Base-by-base conservation (phyloP, 2,113 vertebrate genomes). In the Turdus rufiventris region DNA sequence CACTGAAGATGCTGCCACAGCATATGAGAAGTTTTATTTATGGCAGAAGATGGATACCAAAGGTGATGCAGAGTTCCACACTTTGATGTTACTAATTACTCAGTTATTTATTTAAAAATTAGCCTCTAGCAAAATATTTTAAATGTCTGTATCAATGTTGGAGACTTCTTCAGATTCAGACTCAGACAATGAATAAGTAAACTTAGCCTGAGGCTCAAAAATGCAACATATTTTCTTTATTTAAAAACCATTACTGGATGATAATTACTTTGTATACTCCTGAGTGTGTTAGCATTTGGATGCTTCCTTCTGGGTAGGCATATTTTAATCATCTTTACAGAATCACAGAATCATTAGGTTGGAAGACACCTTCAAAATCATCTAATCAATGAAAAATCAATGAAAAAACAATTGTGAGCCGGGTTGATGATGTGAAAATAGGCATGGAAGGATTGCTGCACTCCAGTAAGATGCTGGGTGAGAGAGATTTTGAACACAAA, bases 111-210 rank as follows among this genome's bases (percentile, higher is more conserved):
- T 67, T 96, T 86, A 88, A 93, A 96, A 94, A 85, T 57, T 63
- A 68, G 85, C 94, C 93, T 80, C 75, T n/a, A 88, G 95, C 78
- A 93, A 88, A 91, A 88, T 88, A 95, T 77, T 96, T 91, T 10
- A 94, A 85, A 91, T 2, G 48, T 94, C 85, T 90, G 31, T 96
- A 76, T 56, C 72, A 67, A 88, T 96, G 65, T 13, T 63, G 56
- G 56, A 96, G 72, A 48, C 28, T 58, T 76, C 85, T 91, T 90
- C 75, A 76, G 26, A 66, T 75, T 91, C 45, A 60, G 26, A 43
- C 62, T 85, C 71, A 96, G 91, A 88, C 67, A 88, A 96, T 93
- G 88, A 97, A 96, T 94, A 96, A 94, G 31, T 91, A 83, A 95
- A 76, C 51, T 67, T 83, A 77, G 85, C 95, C 91, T 29, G 73